Percentiles rank a stretch among this genome's conserved stretches.
Evolutionary conservation across 2,888 invertebrate species (phyloP).

Genomic region (Clivina fossor): DNA sequence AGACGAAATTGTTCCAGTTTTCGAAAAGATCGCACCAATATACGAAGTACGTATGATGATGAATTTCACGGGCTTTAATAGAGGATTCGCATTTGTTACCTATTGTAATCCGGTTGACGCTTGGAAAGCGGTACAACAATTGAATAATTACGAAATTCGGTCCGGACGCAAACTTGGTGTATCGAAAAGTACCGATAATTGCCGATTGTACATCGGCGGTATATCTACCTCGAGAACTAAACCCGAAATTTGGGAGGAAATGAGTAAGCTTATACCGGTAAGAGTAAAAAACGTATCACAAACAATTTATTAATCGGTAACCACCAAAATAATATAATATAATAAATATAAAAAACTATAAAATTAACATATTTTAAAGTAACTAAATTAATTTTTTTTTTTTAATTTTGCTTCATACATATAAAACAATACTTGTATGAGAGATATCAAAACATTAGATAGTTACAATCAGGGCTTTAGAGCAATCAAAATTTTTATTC

Average conservation of each 20-base stretch:
- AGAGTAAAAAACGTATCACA: no score
- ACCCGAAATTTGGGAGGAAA: constrained; percentile 15
- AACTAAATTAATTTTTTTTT: no score
- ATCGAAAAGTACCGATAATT: constrained; percentile 79
- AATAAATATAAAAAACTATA: not conserved
- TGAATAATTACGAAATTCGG: constrained; percentile 70
- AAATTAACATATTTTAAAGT: no score
- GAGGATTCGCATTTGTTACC: constrained; percentile 82
- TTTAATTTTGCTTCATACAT: no score
- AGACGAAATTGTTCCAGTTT: constrained; percentile 74
- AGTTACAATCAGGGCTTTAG: no score
- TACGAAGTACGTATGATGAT: constrained; percentile 82
- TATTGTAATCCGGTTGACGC: constrained; percentile 64
- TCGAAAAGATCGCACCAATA: constrained; percentile 66
- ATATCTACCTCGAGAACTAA: constrained; percentile 59
- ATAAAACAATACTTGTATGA: no score
- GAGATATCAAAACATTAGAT: no score
- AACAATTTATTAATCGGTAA: no score
- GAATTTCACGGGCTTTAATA: constrained; percentile 74
- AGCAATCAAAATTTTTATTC: no score
- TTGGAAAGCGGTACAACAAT: constrained; percentile 61
- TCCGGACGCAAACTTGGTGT: constrained; percentile 70
- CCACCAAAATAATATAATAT: not conserved
- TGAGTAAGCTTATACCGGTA: constrained; percentile 10
- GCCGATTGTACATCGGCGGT: constrained; percentile 75